Base-by-base conservation (phyloP, 1,140 invertebrate genomes). In the Drosophila willistoni region DNA sequence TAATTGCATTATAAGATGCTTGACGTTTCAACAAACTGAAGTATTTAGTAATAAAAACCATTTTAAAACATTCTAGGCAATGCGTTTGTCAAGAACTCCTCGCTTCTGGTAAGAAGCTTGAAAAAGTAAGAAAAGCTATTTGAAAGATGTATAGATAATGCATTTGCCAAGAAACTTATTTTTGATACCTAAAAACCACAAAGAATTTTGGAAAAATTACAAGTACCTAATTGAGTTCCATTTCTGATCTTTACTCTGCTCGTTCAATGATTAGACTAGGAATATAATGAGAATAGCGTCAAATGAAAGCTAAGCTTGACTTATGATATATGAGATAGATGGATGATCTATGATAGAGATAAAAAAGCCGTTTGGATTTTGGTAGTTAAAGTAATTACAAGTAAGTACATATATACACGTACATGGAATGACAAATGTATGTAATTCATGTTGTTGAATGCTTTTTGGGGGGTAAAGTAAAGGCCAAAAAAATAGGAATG, bases 401-500 rank as follows among this genome's bases (percentile, higher is more conserved):
- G 80, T 85, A 64, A 84, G 71, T 89, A 89, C 84, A 89, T 90
- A 89, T 90, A 89, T 84, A 86, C 82, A 87, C 76, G 73, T 77
- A 77, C 73, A 77, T 67, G 73, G 73, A 77, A 70, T 77, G 73
- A 60, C 44, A 51, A 22, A 51, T 51, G 44, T 51, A 51, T 29
- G 29, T 29, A 29, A 29, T 39, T 39, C 12, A 39, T 47, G 44
- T 55, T 34, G 7, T 36, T 22, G 41, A 62, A 75, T 68, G 42
- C 56, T 12, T 75, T 70, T 75, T 70, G 44, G 59, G 63, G 54
- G 59, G 47, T 60, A 60, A 55, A 56, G 36, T 70, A 77, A 57
- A 66, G 54, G 73, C 73, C 73, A 34, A 33, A 77, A 77, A 51
- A 36, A 51, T 39, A 39, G 70, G 66, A 39, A 25, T 76, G 76